Evolutionary conservation across 2,888 invertebrate species (phyloP), one percentile per base, ranked within the genome.

Genomic region (Lepidocyrtinus sp.): DNA sequence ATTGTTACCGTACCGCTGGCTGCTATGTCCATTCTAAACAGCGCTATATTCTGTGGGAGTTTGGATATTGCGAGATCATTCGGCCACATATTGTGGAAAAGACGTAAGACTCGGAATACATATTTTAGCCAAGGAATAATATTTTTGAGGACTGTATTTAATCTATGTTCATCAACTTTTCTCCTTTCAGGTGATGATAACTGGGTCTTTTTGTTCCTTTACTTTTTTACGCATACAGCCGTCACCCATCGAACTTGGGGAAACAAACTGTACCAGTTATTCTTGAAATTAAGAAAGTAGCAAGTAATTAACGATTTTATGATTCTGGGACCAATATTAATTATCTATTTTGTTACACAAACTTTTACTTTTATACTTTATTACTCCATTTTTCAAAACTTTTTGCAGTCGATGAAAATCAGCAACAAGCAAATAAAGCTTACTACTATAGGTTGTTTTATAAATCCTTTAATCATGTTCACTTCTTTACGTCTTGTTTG

Each of bases 401-500:
- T n/a, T n/a, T n/a, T n/a, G n/a, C n/a, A n/a, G n/a, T n/a, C n/a
- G n/a, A n/a, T n/a, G n/a, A n/a, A n/a, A n/a, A n/a, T n/a, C n/a
- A n/a, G n/a, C n/a, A n/a, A n/a, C n/a, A n/a, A n/a, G n/a, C n/a
- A n/a, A n/a, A n/a, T n/a, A n/a, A n/a, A n/a, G n/a, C n/a, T n/a
- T n/a, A n/a, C n/a, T n/a, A n/a, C n/a, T n/a, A n/a, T n/a, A n/a
- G n/a, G n/a, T n/a, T n/a, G n/a, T n/a, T n/a, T n/a, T n/a, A n/a
- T n/a, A n/a, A n/a, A n/a, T n/a, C n/a, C n/a, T n/a, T n/a, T n/a
- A n/a, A n/a, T n/a, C n/a, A n/a, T n/a, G n/a, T n/a, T n/a, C n/a
- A 36, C 36, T 7, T 7, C 12, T 36, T 36, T 36, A 12, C 36
- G 12, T 36, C 12, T 36, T 36, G 36, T 70, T 94, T 96, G 55